Evolutionary conservation across 2,888 invertebrate genomes (phyloP).

Genomic region (Neria commutata): DNA sequence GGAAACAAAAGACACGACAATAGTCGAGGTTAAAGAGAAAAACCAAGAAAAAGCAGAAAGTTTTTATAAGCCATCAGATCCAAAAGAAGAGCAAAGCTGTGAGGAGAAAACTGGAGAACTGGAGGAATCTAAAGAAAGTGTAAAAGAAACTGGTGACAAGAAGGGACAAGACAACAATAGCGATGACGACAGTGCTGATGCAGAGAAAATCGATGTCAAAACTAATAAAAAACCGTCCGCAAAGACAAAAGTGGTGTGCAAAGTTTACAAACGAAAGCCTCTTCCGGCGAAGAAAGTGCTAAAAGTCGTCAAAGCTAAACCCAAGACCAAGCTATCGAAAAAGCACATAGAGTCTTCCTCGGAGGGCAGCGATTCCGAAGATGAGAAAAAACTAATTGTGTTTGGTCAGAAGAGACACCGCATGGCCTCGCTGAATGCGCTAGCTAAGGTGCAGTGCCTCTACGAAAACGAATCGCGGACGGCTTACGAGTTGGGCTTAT

Average conservation of each 20-base stretch:
- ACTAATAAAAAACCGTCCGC: constrained; percentile 18
- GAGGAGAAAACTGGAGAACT: constrained; percentile 6
- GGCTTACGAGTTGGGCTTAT: constrained; percentile 68
- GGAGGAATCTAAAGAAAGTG: constrained; percentile 2
- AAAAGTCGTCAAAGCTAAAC: constrained; percentile 24
- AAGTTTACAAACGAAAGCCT: constrained; percentile 17
- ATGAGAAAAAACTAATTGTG: constrained; percentile 54
- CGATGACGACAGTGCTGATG: constrained; percentile 4
- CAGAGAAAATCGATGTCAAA: constrained; percentile 8
- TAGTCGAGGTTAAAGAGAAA: constrained; percentile 11
- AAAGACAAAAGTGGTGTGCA: constrained; percentile 20
- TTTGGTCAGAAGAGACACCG: constrained; percentile 80
- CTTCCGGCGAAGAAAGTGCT: constrained; percentile 25
- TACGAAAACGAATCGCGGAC: constrained; percentile 87
- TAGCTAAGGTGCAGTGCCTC: constrained; percentile 88
- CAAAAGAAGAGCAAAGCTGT: constrained; percentile 16
- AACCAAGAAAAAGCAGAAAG: constrained; percentile 9
- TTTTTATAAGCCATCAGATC: constrained; percentile 7
- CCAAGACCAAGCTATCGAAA: constrained; percentile 18
- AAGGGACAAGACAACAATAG: background rate
- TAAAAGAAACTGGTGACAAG: background rate
- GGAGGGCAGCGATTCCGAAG: constrained; percentile 50
- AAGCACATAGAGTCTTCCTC: constrained; percentile 32
- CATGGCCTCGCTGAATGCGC: constrained; percentile 86
- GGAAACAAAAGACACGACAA: constrained; percentile 3